phyloP scores from a whole-genome alignment of 2,888 invertebrate genomes.

The Andricus curvator region DNA sequence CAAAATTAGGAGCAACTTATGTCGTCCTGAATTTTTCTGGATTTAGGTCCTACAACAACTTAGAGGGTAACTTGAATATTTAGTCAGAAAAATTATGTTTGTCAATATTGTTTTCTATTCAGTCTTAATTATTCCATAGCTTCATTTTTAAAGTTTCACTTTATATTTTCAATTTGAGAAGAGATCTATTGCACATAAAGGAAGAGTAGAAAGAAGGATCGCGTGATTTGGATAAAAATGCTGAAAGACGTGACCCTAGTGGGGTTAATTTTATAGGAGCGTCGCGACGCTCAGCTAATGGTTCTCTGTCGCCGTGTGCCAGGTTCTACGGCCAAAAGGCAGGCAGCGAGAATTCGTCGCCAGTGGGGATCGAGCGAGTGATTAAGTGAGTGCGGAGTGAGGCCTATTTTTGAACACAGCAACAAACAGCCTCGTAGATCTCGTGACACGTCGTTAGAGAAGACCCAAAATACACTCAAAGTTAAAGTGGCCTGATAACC shows the following conservation, averaged over 20 bases:
- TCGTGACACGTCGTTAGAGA: slow-evolving; percentile 69
- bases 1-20: too few relatives aligned
- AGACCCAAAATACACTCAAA: slow-evolving; percentile 61
- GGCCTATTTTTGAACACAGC: slow-evolving; percentile 73
- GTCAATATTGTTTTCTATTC: too few relatives aligned
- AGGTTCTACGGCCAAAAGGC: slow-evolving; percentile 61
- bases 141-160: neutral
- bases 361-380: slow-evolving; percentile 60
- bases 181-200: neutral
- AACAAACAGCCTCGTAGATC: slow-evolving; percentile 73
- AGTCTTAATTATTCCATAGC: neutral
- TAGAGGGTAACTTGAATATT: too few relatives aligned
- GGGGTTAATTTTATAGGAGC: slow-evolving; percentile 67
- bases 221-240: neutral
- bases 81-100: neutral
- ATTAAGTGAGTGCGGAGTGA: slow-evolving; percentile 75
- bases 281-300: slow-evolving; percentile 66
- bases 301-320: slow-evolving; percentile 61
- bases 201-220: neutral
- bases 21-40: too few relatives aligned
- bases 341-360: slow-evolving; percentile 58
- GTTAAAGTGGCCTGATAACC: slow-evolving; percentile 50
- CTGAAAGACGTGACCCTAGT: slow-evolving; percentile 50
- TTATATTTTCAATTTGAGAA: neutral
- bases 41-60: too few relatives aligned